phyloP scores from a whole-genome alignment of 2,888 invertebrate genomes.

The Parnassius orleans region DNA sequence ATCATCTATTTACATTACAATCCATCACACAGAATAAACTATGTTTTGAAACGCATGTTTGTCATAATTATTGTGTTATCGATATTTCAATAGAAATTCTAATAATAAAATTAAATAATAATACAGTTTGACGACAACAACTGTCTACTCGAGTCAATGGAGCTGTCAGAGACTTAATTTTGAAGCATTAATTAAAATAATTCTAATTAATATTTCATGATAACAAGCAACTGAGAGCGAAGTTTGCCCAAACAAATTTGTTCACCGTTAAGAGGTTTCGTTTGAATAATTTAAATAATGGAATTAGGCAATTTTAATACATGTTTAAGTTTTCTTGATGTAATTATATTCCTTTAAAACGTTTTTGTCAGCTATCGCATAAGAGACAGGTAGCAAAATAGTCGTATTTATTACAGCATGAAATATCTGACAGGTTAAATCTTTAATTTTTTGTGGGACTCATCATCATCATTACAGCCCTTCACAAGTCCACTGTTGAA shows the following conservation, averaged over 20 bases:
- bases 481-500: too few species aligned
- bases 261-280: constrained; percentile 24
- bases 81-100: too few species aligned
- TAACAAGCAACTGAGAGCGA: constrained; percentile 24
- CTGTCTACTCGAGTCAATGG: constrained; percentile 19
- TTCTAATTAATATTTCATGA: constrained; percentile 26
- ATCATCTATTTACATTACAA: too few species aligned
- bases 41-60: too few species aligned
- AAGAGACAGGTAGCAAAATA: too few species aligned
- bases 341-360: neutral
- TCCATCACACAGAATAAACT: too few species aligned
- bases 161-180: constrained; percentile 19
- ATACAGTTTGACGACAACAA: constrained; percentile 2
- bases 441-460: too few species aligned
- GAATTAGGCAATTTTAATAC: constrained; percentile 22
- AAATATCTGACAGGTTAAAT: too few species aligned
- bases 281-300: constrained; percentile 25
- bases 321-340: constrained; percentile 10
- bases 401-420: too few species aligned
- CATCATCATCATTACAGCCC: too few species aligned
- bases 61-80: too few species aligned
- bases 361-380: neutral
- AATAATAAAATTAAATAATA: too few species aligned
- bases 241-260: constrained; percentile 27
- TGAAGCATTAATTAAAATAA: constrained; percentile 25